Evolutionary conservation across 2,888 invertebrate species (phyloP), one percentile per base, ranked within the genome.

Genomic region (Cheilosia vernalis): DNA sequence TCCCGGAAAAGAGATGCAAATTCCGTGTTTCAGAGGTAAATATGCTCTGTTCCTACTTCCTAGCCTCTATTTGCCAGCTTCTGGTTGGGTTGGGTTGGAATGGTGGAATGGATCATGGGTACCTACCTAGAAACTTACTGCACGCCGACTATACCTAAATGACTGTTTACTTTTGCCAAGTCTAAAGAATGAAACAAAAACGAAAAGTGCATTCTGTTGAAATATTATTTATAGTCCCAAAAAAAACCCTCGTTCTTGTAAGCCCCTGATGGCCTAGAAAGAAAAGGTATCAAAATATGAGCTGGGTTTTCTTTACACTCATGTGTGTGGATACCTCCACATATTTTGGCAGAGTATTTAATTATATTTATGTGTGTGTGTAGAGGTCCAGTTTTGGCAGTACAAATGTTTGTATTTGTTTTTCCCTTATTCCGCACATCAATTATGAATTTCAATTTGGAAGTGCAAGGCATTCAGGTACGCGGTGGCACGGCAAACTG

Each of bases 391-490:
- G 37, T 37, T 37, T 37, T 13, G 64, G 69, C 44, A 56, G 33
- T 4, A 9, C 47, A 24, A 24, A 33, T 55, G 37, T 49, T 51
- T 56, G 47, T 56, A 24, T 58, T 79, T 69, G 67, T n/a, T 17
- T 64, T 58, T 40, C 10, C 30, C 19, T 60, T 60, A 21, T 19
- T 44, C 63, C 53, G 64, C 70, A 80, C 64, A 84, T 84, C 64
- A 74, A 84, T 84, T 84, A 84, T 80, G 80, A 84, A 84, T 74
- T 84, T 84, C 80, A 84, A 84, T 84, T 80, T 80, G 80, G 66
- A 24, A 79, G 53, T 37, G 66, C 64, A 49, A 15, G 33, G 44
- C 37, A 49, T 33, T 53, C 21, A 53, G 51, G 7, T 9, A 30
- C 30, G 27, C 30, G 30, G 19, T 30, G 15, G 33, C 13, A 60